phyloP scores from a whole-genome alignment of 2,797 vertebrate genomes.

The Peromyscus attwateri region DNA sequence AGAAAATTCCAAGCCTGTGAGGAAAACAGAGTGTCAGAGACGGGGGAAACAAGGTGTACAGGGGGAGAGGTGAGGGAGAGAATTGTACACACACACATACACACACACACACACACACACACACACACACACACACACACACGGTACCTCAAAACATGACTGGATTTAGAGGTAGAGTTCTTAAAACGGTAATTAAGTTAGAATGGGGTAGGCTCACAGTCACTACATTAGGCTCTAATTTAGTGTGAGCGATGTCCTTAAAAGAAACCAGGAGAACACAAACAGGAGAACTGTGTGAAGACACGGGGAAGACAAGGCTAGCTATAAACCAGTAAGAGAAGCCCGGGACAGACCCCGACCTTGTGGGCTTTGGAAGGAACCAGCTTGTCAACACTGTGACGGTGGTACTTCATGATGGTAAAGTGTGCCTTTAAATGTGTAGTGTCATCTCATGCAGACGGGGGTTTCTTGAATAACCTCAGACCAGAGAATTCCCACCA shows the following conservation, averaged over 20 bases:
- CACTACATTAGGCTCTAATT: neutral
- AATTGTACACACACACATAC: neutral
- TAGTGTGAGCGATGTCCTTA: neutral
- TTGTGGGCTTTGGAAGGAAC: neutral
- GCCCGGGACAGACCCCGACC: neutral
- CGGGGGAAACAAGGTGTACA: fast-evolving
- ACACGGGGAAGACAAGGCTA: neutral
- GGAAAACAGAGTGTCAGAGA: constrained; percentile 53
- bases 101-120: neutral
- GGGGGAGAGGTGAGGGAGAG: neutral
- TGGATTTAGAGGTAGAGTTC: neutral
- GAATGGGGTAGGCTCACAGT: neutral
- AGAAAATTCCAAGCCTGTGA: constrained; percentile 96
- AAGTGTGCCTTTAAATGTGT: too few species aligned
- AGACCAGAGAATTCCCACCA: neutral
- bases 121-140: neutral
- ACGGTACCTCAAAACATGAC: neutral
- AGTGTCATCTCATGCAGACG: neutral
- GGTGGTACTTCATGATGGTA: neutral
- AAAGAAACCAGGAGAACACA: neutral
- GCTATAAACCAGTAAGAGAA: neutral
- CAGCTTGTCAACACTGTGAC: neutral
- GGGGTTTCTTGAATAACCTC: neutral
- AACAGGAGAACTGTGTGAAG: too few species aligned
- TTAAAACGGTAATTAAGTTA: neutral